Conservation (phyloP, 1,140 invertebrate genomes). For the Eulimnadia texana region DNA sequence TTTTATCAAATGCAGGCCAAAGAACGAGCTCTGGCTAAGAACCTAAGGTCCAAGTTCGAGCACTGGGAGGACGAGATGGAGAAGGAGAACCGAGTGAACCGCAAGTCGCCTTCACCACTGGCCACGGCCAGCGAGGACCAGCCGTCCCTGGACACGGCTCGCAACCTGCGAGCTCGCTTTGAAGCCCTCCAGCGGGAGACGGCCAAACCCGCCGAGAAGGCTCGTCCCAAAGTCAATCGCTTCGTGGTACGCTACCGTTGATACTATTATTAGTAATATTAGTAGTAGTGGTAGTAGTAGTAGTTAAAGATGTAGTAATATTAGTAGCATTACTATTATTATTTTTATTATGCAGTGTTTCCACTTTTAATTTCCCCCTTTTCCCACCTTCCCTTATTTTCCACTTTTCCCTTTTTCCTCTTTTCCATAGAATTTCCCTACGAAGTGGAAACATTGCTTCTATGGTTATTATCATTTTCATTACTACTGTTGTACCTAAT, state of each 20-base stretch:
- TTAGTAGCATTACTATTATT: too few species aligned
- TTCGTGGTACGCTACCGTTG: slow-evolving; percentile 39
- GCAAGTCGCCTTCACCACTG: slow-evolving; percentile 26
- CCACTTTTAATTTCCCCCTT: too few species aligned
- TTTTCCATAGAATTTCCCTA: too few species aligned
- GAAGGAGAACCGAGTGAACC: slow-evolving; percentile 25
- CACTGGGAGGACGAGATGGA: slow-evolving; percentile 62
- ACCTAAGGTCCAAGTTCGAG: slow-evolving; percentile 78
- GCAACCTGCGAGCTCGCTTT: slow-evolving; percentile 64
- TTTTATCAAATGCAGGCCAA: slow-evolving; percentile 41
- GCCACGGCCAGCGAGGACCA: slow-evolving; percentile 25
- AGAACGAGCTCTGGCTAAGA: slow-evolving; percentile 64
- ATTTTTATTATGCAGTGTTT: too few species aligned
- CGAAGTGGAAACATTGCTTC: too few species aligned
- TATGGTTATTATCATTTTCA: too few species aligned
- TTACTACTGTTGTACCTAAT: too few species aligned
- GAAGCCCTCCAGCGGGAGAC: slow-evolving; percentile 49
- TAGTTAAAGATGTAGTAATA: too few species aligned
- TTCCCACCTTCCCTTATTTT: too few species aligned
- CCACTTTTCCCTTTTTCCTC: too few species aligned
- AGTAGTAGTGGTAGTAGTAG: too few species aligned
- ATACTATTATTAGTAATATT: neutral
- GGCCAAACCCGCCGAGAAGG: slow-evolving; percentile 35
- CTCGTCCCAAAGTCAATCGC: slow-evolving; percentile 58
- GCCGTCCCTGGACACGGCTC: slow-evolving; percentile 51